Evolutionary conservation across 2,888 invertebrate species (phyloP), one percentile per base, ranked within the genome.

Genomic region (Scaptomyza polygonia): DNA sequence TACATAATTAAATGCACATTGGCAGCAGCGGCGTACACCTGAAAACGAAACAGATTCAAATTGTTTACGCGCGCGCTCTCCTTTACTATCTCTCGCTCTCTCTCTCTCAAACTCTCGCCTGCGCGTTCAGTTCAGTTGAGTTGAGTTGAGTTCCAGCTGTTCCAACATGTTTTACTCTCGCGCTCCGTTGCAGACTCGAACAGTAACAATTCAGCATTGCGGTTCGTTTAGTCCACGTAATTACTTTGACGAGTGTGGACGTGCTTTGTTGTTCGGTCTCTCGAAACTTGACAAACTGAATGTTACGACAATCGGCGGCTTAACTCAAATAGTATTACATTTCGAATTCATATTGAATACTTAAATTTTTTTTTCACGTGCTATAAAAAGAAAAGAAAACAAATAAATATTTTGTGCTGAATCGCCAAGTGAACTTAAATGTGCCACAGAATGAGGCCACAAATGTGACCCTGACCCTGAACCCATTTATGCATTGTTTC

Each of bases 341-440:
- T 12, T 34, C 5, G 5, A 45, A 45, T 30, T 48, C 9, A 32
- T 18, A n/a, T 18, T 9, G 9, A 21, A 21, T 21, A 21, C 21
- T 2, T 21, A 21, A 2, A n/a, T 6, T 34, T 74, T 72, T 72
- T 72, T 75, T 73, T 70, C 18, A 70, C 45, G 72, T 73, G 75
- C 54, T 56, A 18, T 44, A 11, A 11, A 16, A 16, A 45, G 5
- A 29, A 14, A 29, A 1, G 4, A 29, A 16, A n/a, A 3, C 2
- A 14, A 36, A 34, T 4, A 32, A 0, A 11, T 34, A 32, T n/a
- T 14, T 11, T 9, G 25, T 25, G 25, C 4, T 2, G 29, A 11
- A 5, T 43, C 47, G 47, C 12, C 9, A 27, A 51, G 34, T 45
- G 32, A 64, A 70, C 59, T 57, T 25, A 54, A 39, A 45, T 65